Conservation (phyloP, 2,888 invertebrate genomes). For the Chloroclysta siterata region DNA sequence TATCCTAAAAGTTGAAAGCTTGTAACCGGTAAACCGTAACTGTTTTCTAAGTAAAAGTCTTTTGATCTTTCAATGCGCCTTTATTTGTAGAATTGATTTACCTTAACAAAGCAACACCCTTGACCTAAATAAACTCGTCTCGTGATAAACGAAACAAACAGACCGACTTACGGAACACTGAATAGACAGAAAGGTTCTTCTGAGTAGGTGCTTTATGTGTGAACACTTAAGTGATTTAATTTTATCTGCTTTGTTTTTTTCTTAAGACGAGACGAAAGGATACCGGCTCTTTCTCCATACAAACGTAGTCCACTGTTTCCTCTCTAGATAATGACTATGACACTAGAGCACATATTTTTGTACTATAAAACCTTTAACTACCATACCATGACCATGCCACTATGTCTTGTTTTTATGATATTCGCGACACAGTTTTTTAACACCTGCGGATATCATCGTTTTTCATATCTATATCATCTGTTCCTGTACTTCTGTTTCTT, state of each 20-base stretch:
- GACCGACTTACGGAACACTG: constrained; percentile 26
- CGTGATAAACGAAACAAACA: constrained; percentile 33
- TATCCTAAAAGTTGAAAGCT: not conserved
- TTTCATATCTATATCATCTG: no score
- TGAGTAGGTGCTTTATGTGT: not conserved
- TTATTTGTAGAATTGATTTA: constrained; percentile 44
- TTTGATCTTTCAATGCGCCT: constrained; percentile 35
- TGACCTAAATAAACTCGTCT: constrained; percentile 57
- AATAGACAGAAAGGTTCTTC: constrained; percentile 15
- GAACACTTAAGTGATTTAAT: not conserved
- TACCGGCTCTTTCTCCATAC: no score
- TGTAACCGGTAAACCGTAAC: not conserved
- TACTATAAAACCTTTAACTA: no score
- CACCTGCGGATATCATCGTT: no score
- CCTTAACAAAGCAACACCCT: constrained; percentile 45
- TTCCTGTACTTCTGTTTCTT: no score
- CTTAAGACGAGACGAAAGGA: no score
- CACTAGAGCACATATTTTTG: no score
- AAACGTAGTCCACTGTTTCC: no score
- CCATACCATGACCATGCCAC: no score
- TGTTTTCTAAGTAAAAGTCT: constrained; percentile 2
- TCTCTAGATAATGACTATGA: no score
- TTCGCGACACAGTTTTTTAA: no score
- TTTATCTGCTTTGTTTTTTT: not conserved
- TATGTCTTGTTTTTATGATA: no score